phyloP scores from a whole-genome alignment of 92 coral and sea anemone species.

The Zoanthus gigantus region DNA sequence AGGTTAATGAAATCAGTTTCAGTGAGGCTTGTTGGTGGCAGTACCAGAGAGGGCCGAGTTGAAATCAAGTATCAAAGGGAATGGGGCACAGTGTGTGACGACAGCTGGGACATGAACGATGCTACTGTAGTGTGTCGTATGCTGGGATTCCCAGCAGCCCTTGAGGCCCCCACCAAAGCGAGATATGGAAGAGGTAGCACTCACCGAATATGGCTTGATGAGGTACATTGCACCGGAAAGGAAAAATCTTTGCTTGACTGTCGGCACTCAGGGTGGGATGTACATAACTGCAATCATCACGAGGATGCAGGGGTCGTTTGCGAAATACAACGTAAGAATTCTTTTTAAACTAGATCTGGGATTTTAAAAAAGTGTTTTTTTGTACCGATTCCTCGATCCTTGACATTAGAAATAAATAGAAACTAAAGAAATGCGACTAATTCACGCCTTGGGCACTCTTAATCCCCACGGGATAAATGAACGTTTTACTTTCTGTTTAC shows the following conservation, averaged over 20 bases:
- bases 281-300: constrained; percentile 2
- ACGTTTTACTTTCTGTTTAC: too few species aligned
- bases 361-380: too few species aligned
- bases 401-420: too few species aligned
- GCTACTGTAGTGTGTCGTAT: constrained; percentile 19
- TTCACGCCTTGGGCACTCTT: too few species aligned
- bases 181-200: constrained; percentile 3
- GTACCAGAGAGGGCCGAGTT: constrained; percentile 1
- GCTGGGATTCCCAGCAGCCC: constrained; percentile 12
- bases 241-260: constrained; percentile 17
- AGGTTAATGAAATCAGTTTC: not conserved
- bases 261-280: constrained; percentile 2
- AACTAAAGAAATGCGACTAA: too few species aligned
- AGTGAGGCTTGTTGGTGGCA: constrained; percentile 19
- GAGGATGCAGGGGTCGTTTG: constrained; percentile 25
- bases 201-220: constrained; percentile 18
- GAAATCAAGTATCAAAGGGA: constrained; percentile 3
- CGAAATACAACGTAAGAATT: not conserved
- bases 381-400: too few species aligned
- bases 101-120: constrained; percentile 26
- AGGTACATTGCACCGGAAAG: constrained; percentile 10
- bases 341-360: too few species aligned
- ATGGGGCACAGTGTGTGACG: constrained; percentile 34
- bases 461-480: too few species aligned
- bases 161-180: constrained; percentile 17